Evolutionary conservation across 1,140 invertebrate species (phyloP).

Genomic region (Battus philenor): DNA sequence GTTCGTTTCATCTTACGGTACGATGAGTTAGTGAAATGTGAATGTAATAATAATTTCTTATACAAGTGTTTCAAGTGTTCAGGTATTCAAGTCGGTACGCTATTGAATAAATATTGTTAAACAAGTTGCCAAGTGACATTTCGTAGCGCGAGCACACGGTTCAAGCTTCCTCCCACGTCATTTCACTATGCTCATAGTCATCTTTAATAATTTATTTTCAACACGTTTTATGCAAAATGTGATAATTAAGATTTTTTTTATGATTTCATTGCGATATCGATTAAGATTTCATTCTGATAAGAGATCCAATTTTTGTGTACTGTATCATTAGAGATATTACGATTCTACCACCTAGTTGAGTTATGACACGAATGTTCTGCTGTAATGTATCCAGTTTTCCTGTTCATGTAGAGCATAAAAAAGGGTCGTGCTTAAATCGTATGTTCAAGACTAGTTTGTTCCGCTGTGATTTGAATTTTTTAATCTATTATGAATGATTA

Average conservation of each 20-base stretch:
- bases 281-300: slow-evolving; percentile 67
- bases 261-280: slow-evolving; percentile 49
- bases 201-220: slow-evolving; percentile 49
- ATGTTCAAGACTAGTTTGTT: too few species aligned
- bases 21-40: slow-evolving; percentile 17
- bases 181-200: slow-evolving; percentile 34
- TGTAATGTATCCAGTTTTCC: slow-evolving; percentile 1
- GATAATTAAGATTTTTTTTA: slow-evolving; percentile 61
- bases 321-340: slow-evolving; percentile 40
- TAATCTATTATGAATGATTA: too few species aligned
- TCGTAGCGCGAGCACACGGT: slow-evolving; percentile 38
- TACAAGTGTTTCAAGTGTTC: slow-evolving; percentile 57
- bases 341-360: slow-evolving; percentile 29
- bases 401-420: too few species aligned
- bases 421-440: too few species aligned
- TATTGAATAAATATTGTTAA: slow-evolving; percentile 70
- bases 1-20: slow-evolving; percentile 1
- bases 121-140: slow-evolving; percentile 69
- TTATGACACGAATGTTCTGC: slow-evolving; percentile 23
- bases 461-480: too few species aligned
- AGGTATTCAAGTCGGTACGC: slow-evolving; percentile 50
- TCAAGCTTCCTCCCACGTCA: slow-evolving; percentile 39
- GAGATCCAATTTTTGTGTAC: slow-evolving; percentile 35
- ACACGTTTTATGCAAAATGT: slow-evolving; percentile 54
- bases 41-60: slow-evolving; percentile 67